phyloP scores from a whole-genome alignment of 35 echinoderm and acorn worm genomes.

The Amphiura filiformis region DNA sequence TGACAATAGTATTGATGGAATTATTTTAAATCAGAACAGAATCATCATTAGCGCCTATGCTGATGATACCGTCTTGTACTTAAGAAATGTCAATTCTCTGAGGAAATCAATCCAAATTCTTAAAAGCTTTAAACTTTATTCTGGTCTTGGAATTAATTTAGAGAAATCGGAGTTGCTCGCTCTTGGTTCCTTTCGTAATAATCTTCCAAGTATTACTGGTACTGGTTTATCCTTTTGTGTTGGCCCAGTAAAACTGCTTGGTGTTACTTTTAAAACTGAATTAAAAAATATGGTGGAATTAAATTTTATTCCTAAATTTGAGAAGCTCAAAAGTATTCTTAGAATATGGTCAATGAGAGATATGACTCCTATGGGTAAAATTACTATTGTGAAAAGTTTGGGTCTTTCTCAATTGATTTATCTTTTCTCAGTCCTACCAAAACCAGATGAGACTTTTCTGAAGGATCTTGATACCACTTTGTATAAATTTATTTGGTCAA shows the following conservation, averaged over 20 bases:
- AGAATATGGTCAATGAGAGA: conserved; percentile 23
- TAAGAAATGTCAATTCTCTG: background rate
- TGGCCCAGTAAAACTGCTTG: conserved; percentile 5
- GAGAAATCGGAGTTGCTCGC: background rate
- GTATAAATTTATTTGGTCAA: conserved; percentile 33
- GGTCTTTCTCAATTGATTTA: conserved; percentile 35
- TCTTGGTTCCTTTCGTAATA: background rate
- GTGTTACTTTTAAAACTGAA: conserved; percentile 28
- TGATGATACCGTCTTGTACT: conserved; percentile 21
- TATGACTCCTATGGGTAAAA: conserved; percentile 17
- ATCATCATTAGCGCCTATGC: conserved; percentile 17
- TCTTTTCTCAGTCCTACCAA: conserved; percentile 17
- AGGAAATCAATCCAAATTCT: conserved; percentile 2
- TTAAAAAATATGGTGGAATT: conserved; percentile 18
- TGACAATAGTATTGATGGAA: background rate
- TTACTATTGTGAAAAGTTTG: conserved; percentile 24
- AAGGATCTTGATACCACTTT: background rate
- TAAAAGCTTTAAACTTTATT: background rate
- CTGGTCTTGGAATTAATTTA: background rate
- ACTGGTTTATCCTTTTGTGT: background rate
- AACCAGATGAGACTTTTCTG: background rate
- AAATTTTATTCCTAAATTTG: conserved; percentile 10
- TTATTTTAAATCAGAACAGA: background rate
- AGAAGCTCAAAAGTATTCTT: background rate
- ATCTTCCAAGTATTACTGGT: background rate